Evolutionary conservation across 2,888 invertebrate species (phyloP), one percentile per base, ranked within the genome.

Genomic region (Morpho helenor): DNA sequence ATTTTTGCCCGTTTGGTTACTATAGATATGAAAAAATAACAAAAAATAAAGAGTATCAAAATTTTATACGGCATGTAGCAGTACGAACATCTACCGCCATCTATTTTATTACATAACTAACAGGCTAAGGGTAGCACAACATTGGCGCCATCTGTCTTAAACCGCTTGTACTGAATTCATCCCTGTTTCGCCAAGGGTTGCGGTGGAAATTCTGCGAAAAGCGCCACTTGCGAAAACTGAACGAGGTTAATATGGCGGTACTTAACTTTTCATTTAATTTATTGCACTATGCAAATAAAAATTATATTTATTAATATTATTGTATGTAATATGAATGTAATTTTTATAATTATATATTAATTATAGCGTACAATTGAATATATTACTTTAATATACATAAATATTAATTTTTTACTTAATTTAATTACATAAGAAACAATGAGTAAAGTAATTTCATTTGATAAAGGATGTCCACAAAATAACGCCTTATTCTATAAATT

Each of bases 131-230:
- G 57, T 42, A 40, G 43, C 9, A 45, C 7, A n/a, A 47, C 3
- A 2, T 7, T 49, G 56, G 62, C 84, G 86, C 84, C 89, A 88
- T 86, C 89, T 89, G 57, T 74, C 41, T 8, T 44, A 51, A 46
- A 6, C 7, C 47, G 54, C 45, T 31, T 7, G 73, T 76, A 88
- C 76, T 75, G 72, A 65, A 71, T 75, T 74, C 85, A 86, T 72
- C 89, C 88, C 89, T 71, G 71, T 63, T 53, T 64, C 43, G 66
- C 78, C 79, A 83, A 71, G 88, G 89, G 88, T 89, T 89, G 87
- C 84, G 64, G 81, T 77, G 76, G 73, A 79, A 82, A 82, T 80
- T 80, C 82, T 82, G 86, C 86, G 60, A 82, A 76, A 73, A 66
- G 87, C 87, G 88, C 87, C 82, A 85, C 84, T 78, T 75, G 73